Evolutionary conservation across 2,113 vertebrate species (phyloP).

Genomic region (Origma solitaria): DNA sequence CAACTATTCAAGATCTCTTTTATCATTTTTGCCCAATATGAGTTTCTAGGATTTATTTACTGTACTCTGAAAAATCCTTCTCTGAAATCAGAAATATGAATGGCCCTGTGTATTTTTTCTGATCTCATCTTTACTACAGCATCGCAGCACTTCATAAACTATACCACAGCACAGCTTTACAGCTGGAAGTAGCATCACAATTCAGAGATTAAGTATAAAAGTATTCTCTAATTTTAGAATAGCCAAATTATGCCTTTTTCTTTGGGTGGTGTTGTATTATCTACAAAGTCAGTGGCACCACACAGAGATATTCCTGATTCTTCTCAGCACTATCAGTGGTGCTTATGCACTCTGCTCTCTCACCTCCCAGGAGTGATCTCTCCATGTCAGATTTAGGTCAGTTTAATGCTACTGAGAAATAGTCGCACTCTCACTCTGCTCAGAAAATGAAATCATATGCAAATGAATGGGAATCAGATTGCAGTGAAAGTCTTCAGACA

Average conservation of each 20-base stretch:
- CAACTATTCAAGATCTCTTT: background rate
- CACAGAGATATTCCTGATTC: background rate
- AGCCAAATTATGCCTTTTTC: background rate
- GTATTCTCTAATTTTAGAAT: background rate
- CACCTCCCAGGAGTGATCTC: background rate
- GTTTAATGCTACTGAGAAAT: background rate
- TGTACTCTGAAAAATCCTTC: background rate
- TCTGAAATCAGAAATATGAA: background rate
- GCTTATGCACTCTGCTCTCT: background rate
- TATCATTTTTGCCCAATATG: background rate
- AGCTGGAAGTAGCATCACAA: background rate
- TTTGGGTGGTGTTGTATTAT: background rate
- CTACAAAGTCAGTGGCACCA: background rate
- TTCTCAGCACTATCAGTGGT: background rate
- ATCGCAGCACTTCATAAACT: background rate
- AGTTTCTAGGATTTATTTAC: background rate
- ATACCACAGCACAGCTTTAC: background rate
- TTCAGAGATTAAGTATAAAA: background rate
- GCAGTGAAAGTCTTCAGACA: conserved; percentile 30
- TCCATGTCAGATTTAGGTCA: background rate
- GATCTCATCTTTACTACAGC: background rate
- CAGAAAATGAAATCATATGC: conserved; percentile 45
- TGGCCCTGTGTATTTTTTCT: background rate
- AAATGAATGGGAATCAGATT: conserved; percentile 38
- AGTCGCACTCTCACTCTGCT: background rate